Evolutionary conservation across 2,888 invertebrate genomes (phyloP).

Genomic region (Protodeltote pygarga): DNA sequence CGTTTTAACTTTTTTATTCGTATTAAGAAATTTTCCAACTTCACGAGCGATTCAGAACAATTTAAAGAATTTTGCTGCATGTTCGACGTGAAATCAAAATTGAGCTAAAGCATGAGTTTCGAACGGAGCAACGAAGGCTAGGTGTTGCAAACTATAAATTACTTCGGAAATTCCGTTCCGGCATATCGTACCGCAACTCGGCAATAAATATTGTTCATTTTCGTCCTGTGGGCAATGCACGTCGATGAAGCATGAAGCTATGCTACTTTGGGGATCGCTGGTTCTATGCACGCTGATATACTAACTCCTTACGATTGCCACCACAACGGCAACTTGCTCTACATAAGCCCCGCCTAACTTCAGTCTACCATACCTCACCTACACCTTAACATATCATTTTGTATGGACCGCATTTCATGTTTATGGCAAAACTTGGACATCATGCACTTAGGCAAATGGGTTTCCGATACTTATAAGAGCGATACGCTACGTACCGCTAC

Average conservation of each 20-base stretch:
- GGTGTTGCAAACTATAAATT: conserved; percentile 80
- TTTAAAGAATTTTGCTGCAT: conserved; percentile 38
- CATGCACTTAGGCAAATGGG: conserved; percentile 86
- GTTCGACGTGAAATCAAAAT: conserved; percentile 45
- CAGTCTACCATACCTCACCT: conserved; percentile 57
- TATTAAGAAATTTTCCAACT: conserved; percentile 6
- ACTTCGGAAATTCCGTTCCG: conserved; percentile 76
- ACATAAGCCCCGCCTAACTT: conserved; percentile 36
- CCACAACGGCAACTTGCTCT: conserved; percentile 36
- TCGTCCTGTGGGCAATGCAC: conserved; percentile 75
- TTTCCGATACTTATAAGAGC: conserved; percentile 85
- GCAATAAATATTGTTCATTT: conserved; percentile 83
- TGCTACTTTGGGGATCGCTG: conserved; percentile 54
- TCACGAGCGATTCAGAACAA: conserved; percentile 15
- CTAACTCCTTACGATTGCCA: conserved; percentile 53
- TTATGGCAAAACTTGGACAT: conserved; percentile 85
- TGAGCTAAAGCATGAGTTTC: conserved; percentile 40
- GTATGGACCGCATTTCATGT: conserved; percentile 83
- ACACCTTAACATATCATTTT: conserved; percentile 84
- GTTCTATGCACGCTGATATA: conserved; percentile 24
- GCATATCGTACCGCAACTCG: conserved; percentile 71
- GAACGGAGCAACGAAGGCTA: conserved; percentile 57
- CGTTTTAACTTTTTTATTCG: conserved; percentile 12
- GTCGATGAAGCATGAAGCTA: conserved; percentile 67
- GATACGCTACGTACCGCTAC: conserved; percentile 71